A percentile compares a stretch with the other conserved stretches of the same genome.
These are phyloP conservation scores for Drosophila santomea DNA, from an alignment of 1,140 invertebrate species.

Conservation along the genomic window DNA sequence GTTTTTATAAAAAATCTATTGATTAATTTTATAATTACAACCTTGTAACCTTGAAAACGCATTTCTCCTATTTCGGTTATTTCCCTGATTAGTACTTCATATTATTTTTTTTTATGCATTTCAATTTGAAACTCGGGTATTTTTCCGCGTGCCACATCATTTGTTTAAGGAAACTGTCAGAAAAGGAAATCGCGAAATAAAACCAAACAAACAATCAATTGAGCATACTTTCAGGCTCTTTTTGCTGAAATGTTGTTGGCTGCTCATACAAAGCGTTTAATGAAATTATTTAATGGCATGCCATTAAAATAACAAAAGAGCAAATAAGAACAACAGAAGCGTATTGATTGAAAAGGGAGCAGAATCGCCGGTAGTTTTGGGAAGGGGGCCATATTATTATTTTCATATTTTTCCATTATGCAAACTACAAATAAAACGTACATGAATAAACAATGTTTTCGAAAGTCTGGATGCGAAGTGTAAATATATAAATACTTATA, in stretches of 20 bases:
- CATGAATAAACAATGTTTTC: conserved; percentile 69
- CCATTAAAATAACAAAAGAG: conserved; percentile 77
- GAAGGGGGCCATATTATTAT: conserved; percentile 30
- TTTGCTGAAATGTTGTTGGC: conserved; percentile 34
- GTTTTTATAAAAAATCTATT: too few species aligned
- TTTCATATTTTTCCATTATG: conserved; percentile 43
- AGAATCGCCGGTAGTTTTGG: conserved; percentile 11
- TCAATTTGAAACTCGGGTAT: neutral
- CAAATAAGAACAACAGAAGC: conserved; percentile 42
- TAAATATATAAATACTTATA: conserved; percentile 61
- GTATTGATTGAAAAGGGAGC: conserved; percentile 35
- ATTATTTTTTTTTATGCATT: conserved; percentile 3
- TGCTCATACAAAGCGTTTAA: conserved; percentile 70
- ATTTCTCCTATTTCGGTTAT: neutral
- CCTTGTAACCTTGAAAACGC: too few species aligned
- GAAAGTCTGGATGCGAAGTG: conserved; percentile 55
- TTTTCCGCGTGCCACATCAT: conserved; percentile 12
- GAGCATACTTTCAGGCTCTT: conserved; percentile 56
- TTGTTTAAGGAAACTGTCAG: conserved; percentile 53
- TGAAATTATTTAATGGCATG: conserved; percentile 80
- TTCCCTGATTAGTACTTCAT: neutral
- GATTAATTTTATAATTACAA: too few species aligned
- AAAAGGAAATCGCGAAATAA: conserved; percentile 23
- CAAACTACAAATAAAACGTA: conserved; percentile 45
- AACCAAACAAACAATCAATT: conserved; percentile 52